A percentile compares a stretch with the other conserved stretches of the same genome.
These are phyloP conservation scores for Agrypnus murinus DNA, from an alignment of 2,888 invertebrate species.

Conservation along the genomic window DNA sequence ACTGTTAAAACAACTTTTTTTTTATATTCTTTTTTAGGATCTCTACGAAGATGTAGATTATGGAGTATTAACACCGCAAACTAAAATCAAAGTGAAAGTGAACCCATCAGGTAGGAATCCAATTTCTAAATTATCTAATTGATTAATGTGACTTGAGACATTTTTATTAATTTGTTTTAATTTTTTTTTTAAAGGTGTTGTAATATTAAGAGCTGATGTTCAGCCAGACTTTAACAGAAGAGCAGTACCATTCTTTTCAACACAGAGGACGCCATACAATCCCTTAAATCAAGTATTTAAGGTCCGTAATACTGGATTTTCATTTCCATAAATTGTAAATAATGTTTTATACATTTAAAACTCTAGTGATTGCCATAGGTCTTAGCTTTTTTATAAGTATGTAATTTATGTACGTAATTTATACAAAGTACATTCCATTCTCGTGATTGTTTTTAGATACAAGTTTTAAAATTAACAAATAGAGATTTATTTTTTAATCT, in stretches of 20 bases:
- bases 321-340: constrained; percentile 51
- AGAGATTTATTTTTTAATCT: constrained; percentile 71
- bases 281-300: constrained; percentile 75
- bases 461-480: constrained; percentile 58
- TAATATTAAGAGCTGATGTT: constrained; percentile 87
- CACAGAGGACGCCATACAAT: constrained; percentile 70
- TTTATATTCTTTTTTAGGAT: constrained; percentile 79
- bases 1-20: constrained; percentile 11
- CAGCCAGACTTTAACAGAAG: constrained; percentile 74
- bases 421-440: constrained; percentile 50
- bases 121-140: constrained; percentile 36
- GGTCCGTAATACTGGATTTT: constrained; percentile 69
- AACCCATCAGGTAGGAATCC: constrained; percentile 86
- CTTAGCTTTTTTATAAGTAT: constrained; percentile 41
- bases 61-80: constrained; percentile 86
- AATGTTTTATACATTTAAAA: constrained; percentile 54
- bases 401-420: constrained; percentile 49
- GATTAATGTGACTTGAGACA: constrained; percentile 2
- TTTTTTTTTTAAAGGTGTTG: constrained; percentile 76
- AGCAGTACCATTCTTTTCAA: constrained; percentile 65
- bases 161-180: constrained; percentile 5
- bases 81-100: constrained; percentile 94
- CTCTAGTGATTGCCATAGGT: constrained; percentile 47
- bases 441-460: constrained; percentile 53
- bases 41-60: constrained; percentile 93